Percentiles rank a stretch among this genome's conserved stretches.
phyloP scores from a whole-genome alignment of 2,113 vertebrate genomes.

The Procavia capensis region DNA sequence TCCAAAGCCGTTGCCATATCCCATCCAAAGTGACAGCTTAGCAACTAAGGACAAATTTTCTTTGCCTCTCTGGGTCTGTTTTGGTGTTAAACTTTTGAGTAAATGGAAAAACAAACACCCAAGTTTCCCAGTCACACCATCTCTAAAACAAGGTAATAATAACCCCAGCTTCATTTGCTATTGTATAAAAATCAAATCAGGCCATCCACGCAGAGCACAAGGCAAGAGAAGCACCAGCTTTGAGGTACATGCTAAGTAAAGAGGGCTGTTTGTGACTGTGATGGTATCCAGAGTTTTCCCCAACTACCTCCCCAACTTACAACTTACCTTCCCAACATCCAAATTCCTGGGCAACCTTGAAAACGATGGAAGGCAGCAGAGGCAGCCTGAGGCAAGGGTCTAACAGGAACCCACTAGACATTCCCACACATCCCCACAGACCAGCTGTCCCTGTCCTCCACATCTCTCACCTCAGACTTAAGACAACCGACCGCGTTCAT shows the following conservation, averaged over 20 bases:
- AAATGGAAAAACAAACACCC: background rate
- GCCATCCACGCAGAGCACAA: background rate
- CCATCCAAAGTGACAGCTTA: background rate
- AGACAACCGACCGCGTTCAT: conserved; percentile 92
- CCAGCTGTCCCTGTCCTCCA: background rate
- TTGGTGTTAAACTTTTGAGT: background rate
- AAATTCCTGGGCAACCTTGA: background rate
- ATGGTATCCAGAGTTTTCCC: background rate
- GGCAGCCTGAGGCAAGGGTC: too few relatives aligned
- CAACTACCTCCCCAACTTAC: background rate
- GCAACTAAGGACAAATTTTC: background rate
- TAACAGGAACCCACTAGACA: background rate
- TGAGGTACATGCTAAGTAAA: background rate
- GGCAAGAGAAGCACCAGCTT: background rate
- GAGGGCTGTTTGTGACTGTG: background rate
- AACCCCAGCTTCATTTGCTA: background rate
- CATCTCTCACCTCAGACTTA: conserved; percentile 90
- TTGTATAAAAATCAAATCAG: background rate
- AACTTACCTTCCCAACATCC: too few relatives aligned
- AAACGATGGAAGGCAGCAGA: background rate
- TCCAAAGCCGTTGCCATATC: background rate
- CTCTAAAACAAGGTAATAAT: background rate
- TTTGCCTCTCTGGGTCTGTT: background rate
- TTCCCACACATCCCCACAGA: background rate
- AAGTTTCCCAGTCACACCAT: background rate